Evolutionary conservation across 2,113 vertebrate genomes (phyloP).

Genomic region (Okapia johnstoni): DNA sequence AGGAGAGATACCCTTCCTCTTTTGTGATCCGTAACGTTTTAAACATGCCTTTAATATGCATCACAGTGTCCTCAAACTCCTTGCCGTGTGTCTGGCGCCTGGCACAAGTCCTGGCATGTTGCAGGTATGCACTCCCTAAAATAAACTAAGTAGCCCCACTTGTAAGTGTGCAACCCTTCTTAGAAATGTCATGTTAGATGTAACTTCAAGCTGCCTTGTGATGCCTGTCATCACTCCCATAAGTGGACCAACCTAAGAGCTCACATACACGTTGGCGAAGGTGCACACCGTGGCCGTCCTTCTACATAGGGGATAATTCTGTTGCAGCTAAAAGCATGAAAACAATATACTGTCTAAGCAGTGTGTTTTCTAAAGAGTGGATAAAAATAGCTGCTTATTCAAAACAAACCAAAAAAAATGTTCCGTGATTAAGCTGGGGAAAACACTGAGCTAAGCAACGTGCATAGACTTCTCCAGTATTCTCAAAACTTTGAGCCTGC

Average conservation of each 20-base stretch:
- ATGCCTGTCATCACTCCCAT: accelerated
- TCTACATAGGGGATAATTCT: background rate
- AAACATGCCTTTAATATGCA: background rate
- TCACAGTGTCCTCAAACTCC: background rate
- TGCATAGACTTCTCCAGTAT: background rate
- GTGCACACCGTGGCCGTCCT: accelerated
- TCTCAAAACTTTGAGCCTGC: no score
- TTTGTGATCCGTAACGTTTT: background rate
- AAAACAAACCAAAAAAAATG: background rate
- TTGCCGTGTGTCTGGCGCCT: background rate
- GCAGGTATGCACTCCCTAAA: background rate
- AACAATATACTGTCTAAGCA: background rate
- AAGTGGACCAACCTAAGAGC: background rate
- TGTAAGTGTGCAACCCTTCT: no score
- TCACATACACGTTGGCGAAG: accelerated
- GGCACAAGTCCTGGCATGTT: background rate
- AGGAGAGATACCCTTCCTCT: background rate
- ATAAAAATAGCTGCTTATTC: background rate
- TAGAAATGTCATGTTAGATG: background rate
- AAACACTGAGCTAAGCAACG: background rate
- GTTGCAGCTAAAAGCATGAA: background rate
- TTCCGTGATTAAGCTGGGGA: background rate
- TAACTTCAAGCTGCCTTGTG: background rate
- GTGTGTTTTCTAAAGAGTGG: background rate
- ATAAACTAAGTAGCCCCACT: background rate